Evolutionary conservation across 2,888 invertebrate species (phyloP).

Genomic region (Sesamia inferens): DNA sequence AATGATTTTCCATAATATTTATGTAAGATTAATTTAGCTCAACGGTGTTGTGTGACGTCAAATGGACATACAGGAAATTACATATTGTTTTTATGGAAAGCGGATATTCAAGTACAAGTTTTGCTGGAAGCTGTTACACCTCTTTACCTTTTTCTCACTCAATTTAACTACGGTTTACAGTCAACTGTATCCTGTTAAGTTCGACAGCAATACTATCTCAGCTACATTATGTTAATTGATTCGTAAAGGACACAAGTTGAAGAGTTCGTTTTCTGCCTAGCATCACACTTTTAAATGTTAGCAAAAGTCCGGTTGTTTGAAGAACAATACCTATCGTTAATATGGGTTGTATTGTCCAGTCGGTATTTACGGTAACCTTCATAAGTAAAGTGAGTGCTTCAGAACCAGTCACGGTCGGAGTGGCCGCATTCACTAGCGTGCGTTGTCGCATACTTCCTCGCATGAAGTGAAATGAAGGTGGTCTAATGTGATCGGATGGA

Average conservation of each 20-base stretch:
- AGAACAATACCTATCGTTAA: conserved; percentile 29
- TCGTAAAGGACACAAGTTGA: background rate
- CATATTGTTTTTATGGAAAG: conserved; percentile 57
- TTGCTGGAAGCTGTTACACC: conserved; percentile 24
- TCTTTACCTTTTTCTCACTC: conserved; percentile 18
- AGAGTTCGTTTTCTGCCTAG: background rate
- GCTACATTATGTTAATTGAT: background rate
- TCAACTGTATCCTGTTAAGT: conserved; percentile 24
- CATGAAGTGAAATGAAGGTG: conserved; percentile 59
- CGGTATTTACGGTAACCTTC: conserved; percentile 58
- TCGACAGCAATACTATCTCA: conserved; percentile 1
- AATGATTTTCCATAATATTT: conserved; percentile 58
- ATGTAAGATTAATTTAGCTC: conserved; percentile 57
- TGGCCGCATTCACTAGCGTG: conserved; percentile 40
- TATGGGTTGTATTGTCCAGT: conserved; percentile 39
- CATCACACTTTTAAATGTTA: conserved; percentile 4
- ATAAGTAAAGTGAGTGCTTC: conserved; percentile 46
- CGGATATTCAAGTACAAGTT: conserved; percentile 50
- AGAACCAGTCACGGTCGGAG: conserved; percentile 56
- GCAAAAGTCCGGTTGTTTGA: conserved; percentile 13
- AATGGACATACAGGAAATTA: conserved; percentile 54
- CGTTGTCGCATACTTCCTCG: conserved; percentile 60
- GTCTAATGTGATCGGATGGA: conserved; percentile 53
- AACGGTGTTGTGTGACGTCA: conserved; percentile 40
- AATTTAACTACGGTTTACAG: conserved; percentile 20